A percentile compares a stretch with the other conserved stretches of the same genome.
phyloP scores from a whole-genome alignment of 2,113 vertebrate genomes.

The Zosterops pallidus region DNA sequence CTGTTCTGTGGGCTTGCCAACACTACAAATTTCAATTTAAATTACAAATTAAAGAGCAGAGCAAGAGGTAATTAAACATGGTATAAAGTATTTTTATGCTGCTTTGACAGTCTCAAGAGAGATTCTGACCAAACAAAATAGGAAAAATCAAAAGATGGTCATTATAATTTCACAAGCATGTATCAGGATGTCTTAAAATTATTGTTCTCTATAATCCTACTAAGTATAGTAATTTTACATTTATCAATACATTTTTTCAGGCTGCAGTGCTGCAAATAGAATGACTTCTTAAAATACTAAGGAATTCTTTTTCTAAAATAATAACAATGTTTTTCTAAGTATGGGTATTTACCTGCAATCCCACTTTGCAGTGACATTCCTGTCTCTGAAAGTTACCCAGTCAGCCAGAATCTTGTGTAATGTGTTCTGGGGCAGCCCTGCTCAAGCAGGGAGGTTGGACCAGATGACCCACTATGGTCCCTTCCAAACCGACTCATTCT shows the following conservation, averaged over 20 bases:
- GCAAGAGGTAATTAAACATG: neutral
- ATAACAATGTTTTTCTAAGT: neutral
- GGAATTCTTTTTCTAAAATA: neutral
- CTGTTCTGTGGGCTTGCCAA: neutral
- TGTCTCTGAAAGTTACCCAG: neutral
- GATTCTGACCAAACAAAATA: conserved; percentile 8
- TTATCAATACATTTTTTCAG: neutral
- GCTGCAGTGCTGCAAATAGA: neutral
- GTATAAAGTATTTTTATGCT: neutral
- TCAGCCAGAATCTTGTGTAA: neutral
- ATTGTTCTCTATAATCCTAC: neutral
- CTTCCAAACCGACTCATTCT: neutral
- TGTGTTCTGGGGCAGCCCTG: neutral
- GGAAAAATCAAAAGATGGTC: neutral
- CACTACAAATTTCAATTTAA: neutral
- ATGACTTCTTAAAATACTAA: neutral
- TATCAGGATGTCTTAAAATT: neutral
- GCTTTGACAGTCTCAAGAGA: neutral
- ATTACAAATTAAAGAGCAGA: neutral
- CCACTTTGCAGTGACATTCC: neutral
- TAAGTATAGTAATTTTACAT: neutral
- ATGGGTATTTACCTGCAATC: neutral
- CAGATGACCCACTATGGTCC: neutral
- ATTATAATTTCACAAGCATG: accelerated
- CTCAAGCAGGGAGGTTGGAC: neutral